Evolutionary conservation across 2,888 invertebrate genomes (phyloP), one percentile per base, ranked within the genome.

Genomic region (Dicyrtoma fusca): DNA sequence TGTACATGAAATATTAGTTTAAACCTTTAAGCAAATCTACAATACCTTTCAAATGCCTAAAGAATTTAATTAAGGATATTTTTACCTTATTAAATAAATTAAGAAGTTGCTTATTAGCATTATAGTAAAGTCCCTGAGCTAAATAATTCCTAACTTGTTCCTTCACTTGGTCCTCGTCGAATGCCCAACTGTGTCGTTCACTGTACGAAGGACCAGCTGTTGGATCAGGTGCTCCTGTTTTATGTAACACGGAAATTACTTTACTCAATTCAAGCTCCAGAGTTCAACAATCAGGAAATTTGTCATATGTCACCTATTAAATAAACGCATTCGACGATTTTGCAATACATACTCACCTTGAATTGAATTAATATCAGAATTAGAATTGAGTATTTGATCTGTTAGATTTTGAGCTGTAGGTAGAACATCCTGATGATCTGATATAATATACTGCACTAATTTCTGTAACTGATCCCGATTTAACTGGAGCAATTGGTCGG

Each of bases 361-460:
- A 78, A 87, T 85, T 77, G 84, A 84, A 82, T 88, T 88, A 80
- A 88, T 87, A 81, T 86, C 84, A 21, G 87, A 87, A 77, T 89
- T 86, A 75, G 91, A 90, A 82, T 91, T 91, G 72, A 93, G 85
- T 74, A 93, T 92, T 85, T 92, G 91, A 84, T 93, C 93, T 17
- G 92, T 88, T 19, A 61, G 42, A 45, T 73, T 64, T 84, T 94
- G 94, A 42, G 93, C 92, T 0, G 92, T 93, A 13, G 93, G 93
- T 81, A 94, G 84, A 77, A 93, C 92, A 84, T 92, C 92, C 2
- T 92, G 92, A 83, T 93, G 93, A 82, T 92, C 92, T 63, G 92
- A 89, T 83, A 94, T 93, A 81, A 94, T 87, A 85, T 93, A 94
- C 87, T 94, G 94, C 77, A 92, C 91, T 85, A 93, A 91, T 84